A percentile compares a stretch with the other conserved stretches of the same genome.
Evolutionary conservation across 2,888 invertebrate genomes (phyloP).

Genomic region (Netelia fuscicornis): DNA sequence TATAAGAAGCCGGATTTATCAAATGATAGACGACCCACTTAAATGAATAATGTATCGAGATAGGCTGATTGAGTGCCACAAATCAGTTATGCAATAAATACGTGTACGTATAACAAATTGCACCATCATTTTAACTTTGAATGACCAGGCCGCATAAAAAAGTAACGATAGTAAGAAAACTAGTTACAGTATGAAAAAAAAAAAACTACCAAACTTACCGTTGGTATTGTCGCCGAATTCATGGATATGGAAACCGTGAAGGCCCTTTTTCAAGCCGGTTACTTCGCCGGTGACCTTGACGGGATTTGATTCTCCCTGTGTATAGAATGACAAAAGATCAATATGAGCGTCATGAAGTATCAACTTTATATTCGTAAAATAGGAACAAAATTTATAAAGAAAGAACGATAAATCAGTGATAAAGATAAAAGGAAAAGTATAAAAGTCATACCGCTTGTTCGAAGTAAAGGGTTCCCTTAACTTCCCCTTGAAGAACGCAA

Average conservation of each 20-base stretch:
- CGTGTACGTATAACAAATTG: slow-evolving; percentile 24
- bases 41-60: slow-evolving; percentile 7
- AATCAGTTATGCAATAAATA: slow-evolving; percentile 64
- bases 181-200: neutral
- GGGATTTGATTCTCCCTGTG: slow-evolving; percentile 88
- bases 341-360: slow-evolving; percentile 4
- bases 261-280: slow-evolving; percentile 91
- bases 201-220: slow-evolving; percentile 85
- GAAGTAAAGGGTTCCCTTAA: slow-evolving; percentile 93
- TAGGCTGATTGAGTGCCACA: slow-evolving; percentile 32
- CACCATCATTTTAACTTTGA: slow-evolving; percentile 24
- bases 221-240: slow-evolving; percentile 98
- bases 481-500: slow-evolving; percentile 94
- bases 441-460: slow-evolving; percentile 88
- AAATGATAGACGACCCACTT: neutral
- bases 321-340: slow-evolving; percentile 65
- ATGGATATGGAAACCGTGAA: slow-evolving; percentile 96
- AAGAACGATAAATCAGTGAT: neutral
- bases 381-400: neutral
- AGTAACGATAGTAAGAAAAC: neutral
- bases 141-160: slow-evolving; percentile 7
- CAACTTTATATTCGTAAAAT: neutral
- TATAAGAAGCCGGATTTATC: too few species aligned
- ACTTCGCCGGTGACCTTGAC: slow-evolving; percentile 94
- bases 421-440: slow-evolving; percentile 9